These are phyloP conservation scores for Drosophila malerkotliana DNA, from an alignment of 1,140 invertebrate genomes.

Conservation along the genomic window DNA sequence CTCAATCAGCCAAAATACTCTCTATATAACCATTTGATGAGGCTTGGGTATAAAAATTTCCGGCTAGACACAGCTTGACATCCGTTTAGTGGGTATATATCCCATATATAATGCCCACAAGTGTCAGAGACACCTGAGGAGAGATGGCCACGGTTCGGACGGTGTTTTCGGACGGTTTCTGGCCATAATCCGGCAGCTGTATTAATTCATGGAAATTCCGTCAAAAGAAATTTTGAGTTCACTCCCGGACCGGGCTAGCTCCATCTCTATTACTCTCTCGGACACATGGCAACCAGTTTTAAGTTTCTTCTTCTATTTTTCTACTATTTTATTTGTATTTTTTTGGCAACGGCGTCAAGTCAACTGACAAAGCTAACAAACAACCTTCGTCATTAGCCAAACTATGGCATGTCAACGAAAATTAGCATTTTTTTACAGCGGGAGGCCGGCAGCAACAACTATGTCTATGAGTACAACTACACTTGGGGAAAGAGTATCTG, in stretches of 20 bases:
- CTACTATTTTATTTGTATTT: constrained; percentile 11
- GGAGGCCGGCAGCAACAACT: constrained; percentile 35
- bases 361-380: constrained; percentile 77
- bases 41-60: constrained; percentile 39
- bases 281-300: constrained; percentile 63
- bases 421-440: constrained; percentile 71
- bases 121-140: constrained; percentile 62
- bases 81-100: constrained; percentile 43
- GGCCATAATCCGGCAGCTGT: constrained; percentile 65
- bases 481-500: not conserved
- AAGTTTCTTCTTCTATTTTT: constrained; percentile 41
- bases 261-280: constrained; percentile 23
- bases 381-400: constrained; percentile 81
- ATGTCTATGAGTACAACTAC: constrained; percentile 35
- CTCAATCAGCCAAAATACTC: constrained; percentile 5
- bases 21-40: not conserved
- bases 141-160: constrained; percentile 8
- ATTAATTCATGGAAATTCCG: constrained; percentile 81
- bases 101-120: constrained; percentile 45
- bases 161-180: constrained; percentile 14
- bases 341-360: constrained; percentile 67
- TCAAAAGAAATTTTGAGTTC: constrained; percentile 73
- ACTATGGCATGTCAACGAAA: constrained; percentile 81
- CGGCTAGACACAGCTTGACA: constrained; percentile 70
- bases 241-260: constrained; percentile 6